Base-by-base conservation (phyloP, 2,888 invertebrate genomes). In the Acrobasis suavella region DNA sequence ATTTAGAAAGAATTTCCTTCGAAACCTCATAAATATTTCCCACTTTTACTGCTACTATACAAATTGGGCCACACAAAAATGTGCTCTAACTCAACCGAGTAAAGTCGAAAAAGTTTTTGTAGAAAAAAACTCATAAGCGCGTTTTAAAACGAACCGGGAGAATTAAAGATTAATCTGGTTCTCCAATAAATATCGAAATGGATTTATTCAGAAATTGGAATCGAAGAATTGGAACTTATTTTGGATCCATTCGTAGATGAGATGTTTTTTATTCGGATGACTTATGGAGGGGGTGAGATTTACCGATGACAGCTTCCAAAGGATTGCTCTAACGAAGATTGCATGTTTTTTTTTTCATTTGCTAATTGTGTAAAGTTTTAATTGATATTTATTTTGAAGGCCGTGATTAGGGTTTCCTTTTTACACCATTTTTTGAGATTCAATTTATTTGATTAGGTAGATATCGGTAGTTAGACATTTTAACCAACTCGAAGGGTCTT, bases 1-100 rank as follows among this genome's bases (percentile, higher is more conserved):
- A 91, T 87, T 91, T 86, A 82, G 80, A 89, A 91, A 91, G 90
- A 91, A 90, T 89, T 91, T 90, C 86, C 88, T 90, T 87, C 85
- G 83, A 89, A 91, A 90, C 89, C 89, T 90, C 91, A 91, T 91
- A 91, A 91, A 91, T 91, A 91, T 90, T 87, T 82, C 85, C 89
- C 88, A 88, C 87, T 91, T 90, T 89, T 89, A 89, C 86, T 86
- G 81, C 84, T 83, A 76, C 81, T 76, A 78, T 73, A 69, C 67
- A 69, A 65, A 65, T 64, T 50, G 55, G 14, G 54, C 15, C 70
- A 67, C 58, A 42, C 68, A 51, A 81, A 77, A 77, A 69, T 60
- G 51, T 61, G 67, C 78, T 73, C 77, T 86, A 75, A 58, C 2
- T 0, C 0, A 17, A 39, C 0, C 0, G 0, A 0, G 61, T 79